Evolutionary conservation across 2,797 vertebrate species (phyloP).

Genomic region (Dendrocincla tyrannina): DNA sequence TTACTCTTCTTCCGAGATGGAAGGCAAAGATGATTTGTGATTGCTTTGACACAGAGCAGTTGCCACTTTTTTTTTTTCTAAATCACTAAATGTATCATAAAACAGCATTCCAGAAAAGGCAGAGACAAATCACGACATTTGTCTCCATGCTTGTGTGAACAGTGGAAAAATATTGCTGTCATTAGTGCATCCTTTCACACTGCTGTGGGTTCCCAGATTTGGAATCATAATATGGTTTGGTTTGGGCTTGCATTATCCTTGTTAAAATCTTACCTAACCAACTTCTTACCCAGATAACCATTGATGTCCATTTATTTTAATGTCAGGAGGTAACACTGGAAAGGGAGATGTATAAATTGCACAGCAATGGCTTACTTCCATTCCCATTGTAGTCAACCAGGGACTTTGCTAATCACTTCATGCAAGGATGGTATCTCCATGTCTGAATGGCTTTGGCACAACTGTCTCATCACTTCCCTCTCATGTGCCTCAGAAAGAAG

Average conservation of each 20-base stretch:
- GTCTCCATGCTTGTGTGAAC: not conserved
- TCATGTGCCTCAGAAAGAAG: not conserved
- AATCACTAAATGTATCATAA: slow-evolving; percentile 12
- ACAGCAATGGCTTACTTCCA: not conserved
- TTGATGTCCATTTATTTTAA: not conserved
- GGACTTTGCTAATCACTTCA: not conserved
- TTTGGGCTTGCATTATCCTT: not conserved
- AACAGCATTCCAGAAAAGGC: not conserved
- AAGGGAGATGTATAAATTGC: not conserved
- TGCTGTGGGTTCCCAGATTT: not conserved
- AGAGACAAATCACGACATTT: not conserved
- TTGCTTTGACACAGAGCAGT: not conserved
- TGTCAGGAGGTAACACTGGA: not conserved
- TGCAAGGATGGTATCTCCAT: fast-evolving
- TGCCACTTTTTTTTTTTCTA: not conserved
- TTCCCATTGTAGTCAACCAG: not conserved
- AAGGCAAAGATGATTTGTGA: slow-evolving; percentile 23
- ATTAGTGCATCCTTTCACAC: not conserved
- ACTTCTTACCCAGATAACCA: not conserved
- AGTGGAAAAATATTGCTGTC: not conserved
- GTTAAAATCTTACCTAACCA: not conserved
- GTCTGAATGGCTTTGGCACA: not conserved
- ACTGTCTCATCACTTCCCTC: not conserved
- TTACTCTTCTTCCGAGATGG: not conserved
- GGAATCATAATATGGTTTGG: not conserved